Percentiles rank a stretch among this genome's conserved stretches.
phyloP scores from a whole-genome alignment of 2,797 vertebrate species.

The Kryptolebias ocellatus region DNA sequence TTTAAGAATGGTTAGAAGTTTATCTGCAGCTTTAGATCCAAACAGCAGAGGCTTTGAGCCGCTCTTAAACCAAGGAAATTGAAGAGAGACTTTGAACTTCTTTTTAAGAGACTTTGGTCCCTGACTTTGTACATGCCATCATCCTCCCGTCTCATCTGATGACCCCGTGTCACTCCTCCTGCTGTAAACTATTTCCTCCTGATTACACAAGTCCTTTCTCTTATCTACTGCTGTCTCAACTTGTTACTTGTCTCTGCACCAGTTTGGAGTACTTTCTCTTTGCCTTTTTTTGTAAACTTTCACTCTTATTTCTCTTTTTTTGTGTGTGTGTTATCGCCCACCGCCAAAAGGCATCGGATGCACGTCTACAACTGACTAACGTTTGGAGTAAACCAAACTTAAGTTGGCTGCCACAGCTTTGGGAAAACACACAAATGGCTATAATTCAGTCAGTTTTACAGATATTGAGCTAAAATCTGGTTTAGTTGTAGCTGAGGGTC shows the following conservation, averaged over 20 bases:
- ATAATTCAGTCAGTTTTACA: too few relatives aligned
- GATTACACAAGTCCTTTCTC: slow-evolving; percentile 56
- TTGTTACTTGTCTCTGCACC: slow-evolving; percentile 14
- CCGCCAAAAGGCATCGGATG: too few relatives aligned
- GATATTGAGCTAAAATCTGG: too few relatives aligned
- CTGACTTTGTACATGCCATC: slow-evolving; percentile 31
- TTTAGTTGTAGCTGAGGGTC: too few relatives aligned
- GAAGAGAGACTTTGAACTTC: slow-evolving; percentile 12
- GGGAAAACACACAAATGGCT: too few relatives aligned
- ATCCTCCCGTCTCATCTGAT: slow-evolving; percentile 35
- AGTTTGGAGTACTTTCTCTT: slow-evolving; percentile 3
- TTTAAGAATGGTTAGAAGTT: slow-evolving; percentile 32
- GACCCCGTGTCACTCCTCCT: slow-evolving; percentile 34
- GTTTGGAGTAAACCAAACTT: too few relatives aligned
- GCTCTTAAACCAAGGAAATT: slow-evolving; percentile 13
- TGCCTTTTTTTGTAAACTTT: neutral
- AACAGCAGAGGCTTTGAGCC: slow-evolving; percentile 20
- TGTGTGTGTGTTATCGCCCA: slow-evolving; percentile 10
- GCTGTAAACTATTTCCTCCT: slow-evolving; percentile 49
- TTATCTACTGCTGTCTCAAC: slow-evolving; percentile 14
- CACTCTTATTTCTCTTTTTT: neutral
- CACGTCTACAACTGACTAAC: too few relatives aligned
- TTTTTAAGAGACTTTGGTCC: slow-evolving; percentile 18
- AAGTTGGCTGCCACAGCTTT: too few relatives aligned
- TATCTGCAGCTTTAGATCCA: slow-evolving; percentile 19